These are phyloP conservation scores for Trachelus stipa DNA, from an alignment of 2,888 invertebrate species.

Conservation along the genomic window DNA sequence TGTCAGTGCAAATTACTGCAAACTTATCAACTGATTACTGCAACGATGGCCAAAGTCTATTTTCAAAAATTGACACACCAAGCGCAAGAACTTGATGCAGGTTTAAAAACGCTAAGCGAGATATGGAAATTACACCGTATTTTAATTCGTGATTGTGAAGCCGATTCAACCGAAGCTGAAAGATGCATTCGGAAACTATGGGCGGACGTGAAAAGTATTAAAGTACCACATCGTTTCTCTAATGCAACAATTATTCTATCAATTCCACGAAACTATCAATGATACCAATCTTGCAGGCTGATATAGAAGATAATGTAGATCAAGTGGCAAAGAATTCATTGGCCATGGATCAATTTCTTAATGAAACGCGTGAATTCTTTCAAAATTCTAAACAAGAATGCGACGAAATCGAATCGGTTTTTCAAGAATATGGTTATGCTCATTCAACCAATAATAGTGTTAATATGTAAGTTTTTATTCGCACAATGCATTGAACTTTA, in stretches of 20 bases:
- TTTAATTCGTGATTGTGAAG: background rate
- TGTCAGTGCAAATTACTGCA: background rate
- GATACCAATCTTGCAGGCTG: background rate
- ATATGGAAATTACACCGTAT: constrained; percentile 2
- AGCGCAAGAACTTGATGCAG: background rate
- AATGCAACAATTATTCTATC: background rate
- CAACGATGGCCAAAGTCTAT: background rate
- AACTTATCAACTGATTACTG: background rate
- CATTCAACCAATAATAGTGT: background rate
- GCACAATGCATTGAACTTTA: background rate
- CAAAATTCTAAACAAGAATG: constrained; percentile 21
- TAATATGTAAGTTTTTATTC: background rate
- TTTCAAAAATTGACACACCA: background rate
- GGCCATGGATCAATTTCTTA: background rate
- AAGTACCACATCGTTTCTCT: background rate
- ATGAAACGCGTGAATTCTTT: background rate
- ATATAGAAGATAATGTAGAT: background rate
- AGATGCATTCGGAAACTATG: background rate
- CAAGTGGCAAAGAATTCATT: background rate
- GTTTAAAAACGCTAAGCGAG: background rate
- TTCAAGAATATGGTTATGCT: constrained; percentile 30
- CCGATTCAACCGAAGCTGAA: background rate
- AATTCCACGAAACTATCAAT: background rate
- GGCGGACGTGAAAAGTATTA: background rate
- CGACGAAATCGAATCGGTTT: constrained; percentile 22